Conservation (phyloP, 2,797 vertebrate species). For the Naso thynnoides region DNA sequence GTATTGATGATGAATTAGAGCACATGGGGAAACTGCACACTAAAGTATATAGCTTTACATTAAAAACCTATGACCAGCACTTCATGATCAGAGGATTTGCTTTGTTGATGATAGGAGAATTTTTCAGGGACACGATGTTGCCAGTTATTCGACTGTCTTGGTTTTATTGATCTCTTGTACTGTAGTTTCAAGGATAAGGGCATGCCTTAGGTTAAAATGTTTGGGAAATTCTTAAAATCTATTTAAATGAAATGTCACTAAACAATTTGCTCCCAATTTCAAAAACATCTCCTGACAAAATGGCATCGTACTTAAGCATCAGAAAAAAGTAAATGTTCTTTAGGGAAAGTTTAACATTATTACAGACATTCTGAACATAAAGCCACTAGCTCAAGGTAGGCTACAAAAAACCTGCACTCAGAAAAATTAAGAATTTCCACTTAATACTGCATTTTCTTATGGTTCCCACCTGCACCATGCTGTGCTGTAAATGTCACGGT, state of each 20-base stretch:
- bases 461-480: not conserved
- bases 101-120: conserved; percentile 33
- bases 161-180: conserved; percentile 27
- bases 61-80: conserved; percentile 26
- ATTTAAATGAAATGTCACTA: not conserved
- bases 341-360: not conserved
- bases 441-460: not conserved
- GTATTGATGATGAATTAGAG: conserved; percentile 32
- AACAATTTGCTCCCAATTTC: not conserved
- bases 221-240: not conserved
- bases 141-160: conserved; percentile 20
- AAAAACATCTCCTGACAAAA: not conserved
- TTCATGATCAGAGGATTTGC: conserved; percentile 29
- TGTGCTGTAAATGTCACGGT: not conserved
- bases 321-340: not conserved
- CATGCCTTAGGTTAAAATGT: not conserved
- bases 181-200: not conserved
- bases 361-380: not conserved
- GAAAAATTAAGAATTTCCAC: not conserved
- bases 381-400: not conserved
- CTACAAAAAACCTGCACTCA: too few species aligned
- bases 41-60: conserved; percentile 1
- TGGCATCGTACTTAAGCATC: not conserved
- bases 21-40: conserved; percentile 14
- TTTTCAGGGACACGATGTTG: conserved; percentile 31